phyloP scores from a whole-genome alignment of 1,140 invertebrate species.

The Ips typographus region DNA sequence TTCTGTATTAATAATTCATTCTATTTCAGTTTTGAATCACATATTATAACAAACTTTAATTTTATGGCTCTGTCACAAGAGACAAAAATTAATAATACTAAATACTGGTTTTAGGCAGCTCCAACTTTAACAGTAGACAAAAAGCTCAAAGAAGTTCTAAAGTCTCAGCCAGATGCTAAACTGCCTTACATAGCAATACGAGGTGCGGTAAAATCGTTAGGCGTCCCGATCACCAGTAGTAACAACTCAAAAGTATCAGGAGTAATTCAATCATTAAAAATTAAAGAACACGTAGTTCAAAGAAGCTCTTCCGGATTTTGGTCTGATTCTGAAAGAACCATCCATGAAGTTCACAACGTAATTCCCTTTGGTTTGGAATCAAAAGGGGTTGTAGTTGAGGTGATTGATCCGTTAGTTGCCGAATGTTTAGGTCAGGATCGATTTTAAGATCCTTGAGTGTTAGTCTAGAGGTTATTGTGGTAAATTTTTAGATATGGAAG shows the following conservation, averaged over 20 bases:
- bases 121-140: slow-evolving; percentile 66
- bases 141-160: slow-evolving; percentile 60
- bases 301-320: slow-evolving; percentile 76
- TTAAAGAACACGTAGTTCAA: slow-evolving; percentile 76
- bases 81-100: slow-evolving; percentile 29
- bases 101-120: slow-evolving; percentile 56
- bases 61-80: not conserved
- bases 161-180: slow-evolving; percentile 61
- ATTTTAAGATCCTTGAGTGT: too few relatives aligned
- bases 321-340: slow-evolving; percentile 72
- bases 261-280: slow-evolving; percentile 69
- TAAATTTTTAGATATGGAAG: slow-evolving; percentile 64
- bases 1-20: too few relatives aligned
- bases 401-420: slow-evolving; percentile 70
- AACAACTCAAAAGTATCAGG: slow-evolving; percentile 69
- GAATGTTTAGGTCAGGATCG: slow-evolving; percentile 63
- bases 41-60: not conserved
- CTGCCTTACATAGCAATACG: slow-evolving; percentile 71
- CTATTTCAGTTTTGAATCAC: not conserved
- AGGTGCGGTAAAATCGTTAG: slow-evolving; percentile 71
- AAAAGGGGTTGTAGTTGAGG: slow-evolving; percentile 64
- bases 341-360: slow-evolving; percentile 71
- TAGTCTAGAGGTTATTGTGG: too few relatives aligned
- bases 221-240: slow-evolving; percentile 68
- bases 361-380: slow-evolving; percentile 72